Evolutionary conservation across 1,140 invertebrate genomes (phyloP).

Genomic region (Teleopsis dalmanni): DNA sequence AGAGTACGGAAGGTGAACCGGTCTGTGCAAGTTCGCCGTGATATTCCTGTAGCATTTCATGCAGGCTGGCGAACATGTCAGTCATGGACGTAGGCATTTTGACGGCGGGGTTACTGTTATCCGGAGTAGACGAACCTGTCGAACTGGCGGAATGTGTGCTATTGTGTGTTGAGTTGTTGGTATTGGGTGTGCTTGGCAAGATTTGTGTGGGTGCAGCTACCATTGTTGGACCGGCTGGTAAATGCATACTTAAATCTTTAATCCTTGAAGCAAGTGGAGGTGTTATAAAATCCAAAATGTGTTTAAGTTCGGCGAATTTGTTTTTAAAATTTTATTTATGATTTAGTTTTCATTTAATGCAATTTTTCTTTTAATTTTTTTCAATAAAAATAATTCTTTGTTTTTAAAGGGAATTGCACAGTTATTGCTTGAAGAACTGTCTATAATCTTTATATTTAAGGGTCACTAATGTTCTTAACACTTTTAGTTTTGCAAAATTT

Average conservation of each 20-base stretch:
- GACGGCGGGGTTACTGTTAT: slow-evolving; percentile 18
- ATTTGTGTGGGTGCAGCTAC: slow-evolving; percentile 35
- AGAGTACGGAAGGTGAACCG: slow-evolving; percentile 85
- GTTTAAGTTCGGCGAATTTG: too few species aligned
- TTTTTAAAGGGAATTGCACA: too few species aligned
- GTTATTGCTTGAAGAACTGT: too few species aligned
- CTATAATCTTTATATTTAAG: too few species aligned
- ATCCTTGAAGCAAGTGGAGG: too few species aligned
- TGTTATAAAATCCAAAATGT: too few species aligned
- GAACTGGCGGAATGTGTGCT: slow-evolving; percentile 25
- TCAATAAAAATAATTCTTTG: too few species aligned
- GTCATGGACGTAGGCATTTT: slow-evolving; percentile 52
- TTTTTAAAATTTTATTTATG: too few species aligned
- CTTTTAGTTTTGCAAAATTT: too few species aligned
- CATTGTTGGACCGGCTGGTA: slow-evolving; percentile 39
- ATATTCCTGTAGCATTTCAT: slow-evolving; percentile 75
- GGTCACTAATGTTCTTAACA: too few species aligned
- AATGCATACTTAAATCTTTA: slow-evolving; percentile 40
- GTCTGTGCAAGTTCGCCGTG: slow-evolving; percentile 84
- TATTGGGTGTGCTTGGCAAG: slow-evolving; percentile 13
- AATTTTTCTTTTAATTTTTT: too few species aligned
- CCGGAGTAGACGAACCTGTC: slow-evolving; percentile 38
- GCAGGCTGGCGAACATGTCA: slow-evolving; percentile 61
- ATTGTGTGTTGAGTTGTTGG: slow-evolving; percentile 1
- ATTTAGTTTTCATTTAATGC: too few species aligned